phyloP scores from a whole-genome alignment of 2,797 vertebrate genomes.

The Intellagama lesueurii region DNA sequence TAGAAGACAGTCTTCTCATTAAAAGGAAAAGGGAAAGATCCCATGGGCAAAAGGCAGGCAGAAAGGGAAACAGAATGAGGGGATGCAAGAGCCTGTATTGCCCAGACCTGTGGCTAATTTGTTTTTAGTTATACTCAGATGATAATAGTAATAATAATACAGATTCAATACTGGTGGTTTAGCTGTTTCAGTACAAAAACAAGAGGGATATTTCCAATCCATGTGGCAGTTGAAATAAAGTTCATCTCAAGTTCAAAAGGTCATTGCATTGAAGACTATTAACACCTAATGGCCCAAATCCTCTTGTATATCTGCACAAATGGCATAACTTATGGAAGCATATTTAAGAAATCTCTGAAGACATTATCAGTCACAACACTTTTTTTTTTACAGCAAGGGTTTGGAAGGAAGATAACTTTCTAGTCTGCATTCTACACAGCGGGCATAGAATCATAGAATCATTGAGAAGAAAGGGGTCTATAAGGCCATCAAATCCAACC shows the following conservation, averaged over 20 bases:
- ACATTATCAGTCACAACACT: too few species aligned
- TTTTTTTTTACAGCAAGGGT: too few species aligned
- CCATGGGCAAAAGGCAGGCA: background rate
- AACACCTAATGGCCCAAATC: background rate
- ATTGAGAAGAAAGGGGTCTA: too few species aligned
- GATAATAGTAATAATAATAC: background rate
- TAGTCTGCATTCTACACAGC: too few species aligned
- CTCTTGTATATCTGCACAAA: too few species aligned
- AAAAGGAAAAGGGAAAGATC: background rate
- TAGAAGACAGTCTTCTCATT: slow-evolving; percentile 13
- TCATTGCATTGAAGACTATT: background rate
- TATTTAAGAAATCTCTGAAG: too few species aligned
- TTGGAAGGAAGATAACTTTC: too few species aligned
- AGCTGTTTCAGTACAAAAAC: background rate
- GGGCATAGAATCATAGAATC: too few species aligned
- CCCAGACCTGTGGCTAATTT: background rate
- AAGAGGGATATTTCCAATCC: background rate
- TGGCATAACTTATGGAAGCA: too few species aligned
- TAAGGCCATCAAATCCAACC: too few species aligned
- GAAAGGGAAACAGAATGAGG: background rate
- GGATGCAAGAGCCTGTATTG: background rate
- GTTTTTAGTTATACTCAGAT: background rate
- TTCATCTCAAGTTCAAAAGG: background rate
- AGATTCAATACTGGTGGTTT: background rate
- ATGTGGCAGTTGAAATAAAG: background rate